phyloP scores from a whole-genome alignment of 2,797 vertebrate species.

The Chrosomus eos region DNA sequence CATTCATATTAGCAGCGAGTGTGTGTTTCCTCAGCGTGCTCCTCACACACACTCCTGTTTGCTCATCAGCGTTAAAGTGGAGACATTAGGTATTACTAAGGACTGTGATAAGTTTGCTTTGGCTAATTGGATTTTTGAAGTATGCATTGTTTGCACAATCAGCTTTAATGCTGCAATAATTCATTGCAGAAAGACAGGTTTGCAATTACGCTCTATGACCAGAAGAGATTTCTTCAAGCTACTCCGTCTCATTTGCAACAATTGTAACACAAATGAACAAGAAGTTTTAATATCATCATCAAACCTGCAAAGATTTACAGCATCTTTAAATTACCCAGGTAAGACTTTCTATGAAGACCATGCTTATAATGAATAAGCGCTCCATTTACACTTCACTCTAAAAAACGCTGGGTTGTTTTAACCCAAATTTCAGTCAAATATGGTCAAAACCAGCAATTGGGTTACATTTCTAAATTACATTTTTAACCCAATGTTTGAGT shows the following conservation, averaged over 20 bases:
- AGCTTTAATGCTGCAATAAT: conserved; percentile 33
- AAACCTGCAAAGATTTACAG: conserved; percentile 46
- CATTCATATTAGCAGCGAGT: neutral
- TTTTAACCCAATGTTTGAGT: no score
- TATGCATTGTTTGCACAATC: conserved; percentile 66
- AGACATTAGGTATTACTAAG: conserved; percentile 61
- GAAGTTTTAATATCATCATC: conserved; percentile 21
- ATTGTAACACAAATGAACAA: conserved; percentile 5
- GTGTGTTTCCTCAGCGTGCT: neutral
- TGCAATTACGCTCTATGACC: conserved; percentile 20
- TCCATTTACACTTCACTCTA: no score
- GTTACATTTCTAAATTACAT: no score
- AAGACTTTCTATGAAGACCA: no score
- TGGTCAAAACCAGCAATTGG: no score
- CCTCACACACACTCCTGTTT: conserved; percentile 18
- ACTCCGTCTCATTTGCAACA: neutral
- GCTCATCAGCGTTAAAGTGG: conserved; percentile 52
- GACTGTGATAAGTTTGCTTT: conserved; percentile 63
- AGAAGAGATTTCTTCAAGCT: conserved; percentile 5
- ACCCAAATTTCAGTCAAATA: no score
- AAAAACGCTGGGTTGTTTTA: no score
- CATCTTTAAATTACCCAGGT: conserved; percentile 13
- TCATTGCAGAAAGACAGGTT: conserved; percentile 6
- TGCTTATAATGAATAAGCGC: no score
- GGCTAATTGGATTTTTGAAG: conserved; percentile 70